Percentiles rank a stretch among this genome's conserved stretches.
These are phyloP conservation scores for Tretioscincus oriximinensis DNA, from an alignment of 2,113 vertebrate species.

Conservation along the genomic window DNA sequence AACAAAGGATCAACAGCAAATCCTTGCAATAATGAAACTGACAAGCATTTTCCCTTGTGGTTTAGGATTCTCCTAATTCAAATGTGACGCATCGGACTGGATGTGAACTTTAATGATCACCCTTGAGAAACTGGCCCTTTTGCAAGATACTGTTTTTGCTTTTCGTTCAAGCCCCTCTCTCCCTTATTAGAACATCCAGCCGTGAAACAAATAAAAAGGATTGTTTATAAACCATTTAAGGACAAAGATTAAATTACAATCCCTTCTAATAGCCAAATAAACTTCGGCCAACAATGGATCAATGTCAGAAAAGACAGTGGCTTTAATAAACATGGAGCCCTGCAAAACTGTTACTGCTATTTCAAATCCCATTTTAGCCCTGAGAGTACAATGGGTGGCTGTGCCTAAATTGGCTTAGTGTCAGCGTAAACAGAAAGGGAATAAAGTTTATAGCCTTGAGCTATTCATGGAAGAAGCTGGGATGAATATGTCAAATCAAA, in stretches of 20 bases:
- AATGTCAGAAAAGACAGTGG: not conserved
- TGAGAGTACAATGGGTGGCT: not conserved
- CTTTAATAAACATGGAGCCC: too few relatives aligned
- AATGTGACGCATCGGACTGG: not conserved
- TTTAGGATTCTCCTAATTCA: not conserved
- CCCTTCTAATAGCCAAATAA: not conserved
- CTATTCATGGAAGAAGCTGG: too few relatives aligned
- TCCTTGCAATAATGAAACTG: not conserved
- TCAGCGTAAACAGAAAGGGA: not conserved
- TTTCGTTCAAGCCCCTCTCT: not conserved
- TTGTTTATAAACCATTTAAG: not conserved
- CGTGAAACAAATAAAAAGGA: not conserved
- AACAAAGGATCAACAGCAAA: constrained; percentile 7
- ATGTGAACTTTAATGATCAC: not conserved
- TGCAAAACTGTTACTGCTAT: not conserved
- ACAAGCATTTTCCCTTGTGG: not conserved
- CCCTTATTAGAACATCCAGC: not conserved
- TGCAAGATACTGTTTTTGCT: not conserved
- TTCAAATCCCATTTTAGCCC: not conserved
- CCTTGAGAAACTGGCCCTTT: not conserved
- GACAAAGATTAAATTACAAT: not conserved
- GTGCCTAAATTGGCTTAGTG: not conserved
- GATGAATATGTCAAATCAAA: too few relatives aligned
- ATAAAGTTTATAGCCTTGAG: not conserved
- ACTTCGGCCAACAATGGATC: not conserved